Conservation (phyloP, 2,113 vertebrate species). For the Tinamus guttatus region DNA sequence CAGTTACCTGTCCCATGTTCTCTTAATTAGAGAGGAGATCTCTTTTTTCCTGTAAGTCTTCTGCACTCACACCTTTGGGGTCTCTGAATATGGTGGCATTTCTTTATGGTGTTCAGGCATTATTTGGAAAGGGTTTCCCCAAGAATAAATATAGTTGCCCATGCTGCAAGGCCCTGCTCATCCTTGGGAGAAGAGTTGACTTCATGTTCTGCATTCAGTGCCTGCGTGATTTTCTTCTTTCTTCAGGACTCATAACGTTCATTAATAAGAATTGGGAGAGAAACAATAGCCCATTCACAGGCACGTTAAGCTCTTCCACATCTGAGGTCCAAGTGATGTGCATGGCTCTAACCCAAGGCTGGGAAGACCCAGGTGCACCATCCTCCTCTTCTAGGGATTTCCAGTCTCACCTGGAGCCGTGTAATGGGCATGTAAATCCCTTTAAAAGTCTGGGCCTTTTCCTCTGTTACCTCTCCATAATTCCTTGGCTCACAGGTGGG, state of each 20-base stretch:
- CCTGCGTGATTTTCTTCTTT: background rate
- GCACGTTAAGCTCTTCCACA: background rate
- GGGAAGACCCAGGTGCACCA: constrained; percentile 15
- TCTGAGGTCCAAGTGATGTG: background rate
- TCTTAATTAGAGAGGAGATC: background rate
- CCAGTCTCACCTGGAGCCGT: constrained; percentile 29
- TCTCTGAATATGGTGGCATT: background rate
- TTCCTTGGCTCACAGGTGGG: constrained; percentile 59
- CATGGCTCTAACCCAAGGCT: background rate
- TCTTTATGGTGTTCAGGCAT: background rate
- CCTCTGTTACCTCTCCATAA: constrained; percentile 29
- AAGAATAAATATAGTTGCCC: background rate
- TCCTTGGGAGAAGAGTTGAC: background rate
- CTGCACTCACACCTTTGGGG: background rate
- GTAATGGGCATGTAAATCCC: constrained; percentile 69
- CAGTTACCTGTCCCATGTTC: background rate
- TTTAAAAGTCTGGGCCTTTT: constrained; percentile 47
- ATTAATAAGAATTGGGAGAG: background rate
- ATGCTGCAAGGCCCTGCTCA: fast-evolving
- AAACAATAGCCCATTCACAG: constrained; percentile 1
- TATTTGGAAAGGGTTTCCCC: background rate
- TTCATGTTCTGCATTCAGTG: background rate
- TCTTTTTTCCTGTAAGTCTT: background rate
- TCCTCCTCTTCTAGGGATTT: constrained; percentile 34
- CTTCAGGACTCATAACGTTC: background rate